Evolutionary conservation across 2,797 vertebrate species (phyloP).

Genomic region (Rhadinocentrus ornatus): DNA sequence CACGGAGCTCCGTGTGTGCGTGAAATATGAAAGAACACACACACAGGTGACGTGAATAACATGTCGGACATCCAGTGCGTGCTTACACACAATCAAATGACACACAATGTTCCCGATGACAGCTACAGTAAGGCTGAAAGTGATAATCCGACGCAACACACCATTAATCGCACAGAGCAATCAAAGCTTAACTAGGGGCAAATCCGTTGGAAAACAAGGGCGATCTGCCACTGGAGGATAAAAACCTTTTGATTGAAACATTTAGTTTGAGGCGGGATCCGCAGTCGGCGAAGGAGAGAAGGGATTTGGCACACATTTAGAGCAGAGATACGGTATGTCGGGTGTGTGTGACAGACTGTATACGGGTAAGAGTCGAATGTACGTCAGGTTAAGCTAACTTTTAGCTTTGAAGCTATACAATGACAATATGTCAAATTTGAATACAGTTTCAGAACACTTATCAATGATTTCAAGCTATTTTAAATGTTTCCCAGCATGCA

Average conservation of each 20-base stretch:
- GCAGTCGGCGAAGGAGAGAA: conserved; percentile 31
- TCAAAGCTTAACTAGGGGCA: conserved; percentile 74
- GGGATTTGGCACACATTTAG: conserved; percentile 31
- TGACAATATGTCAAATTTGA: neutral
- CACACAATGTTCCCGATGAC: conserved; percentile 40
- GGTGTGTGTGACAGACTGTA: neutral
- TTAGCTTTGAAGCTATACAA: neutral
- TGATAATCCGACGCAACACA: conserved; percentile 57
- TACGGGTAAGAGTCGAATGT: neutral
- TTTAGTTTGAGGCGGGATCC: conserved; percentile 67
- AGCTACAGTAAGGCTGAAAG: conserved; percentile 42
- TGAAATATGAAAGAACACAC: conserved; percentile 29
- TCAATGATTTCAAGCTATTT: neutral
- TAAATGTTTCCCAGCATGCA: neutral
- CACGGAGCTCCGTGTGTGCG: conserved; percentile 11
- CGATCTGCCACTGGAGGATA: conserved; percentile 62
- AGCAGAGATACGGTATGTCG: neutral
- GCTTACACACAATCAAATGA: conserved; percentile 18
- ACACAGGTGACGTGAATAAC: conserved; percentile 1
- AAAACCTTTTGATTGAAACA: conserved; percentile 70
- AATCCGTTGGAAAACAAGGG: conserved; percentile 70
- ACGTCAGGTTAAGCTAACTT: neutral
- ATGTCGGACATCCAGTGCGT: conserved; percentile 14
- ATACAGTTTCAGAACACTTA: no score
- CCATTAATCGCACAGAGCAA: conserved; percentile 51